Conservation (phyloP, 2,888 invertebrate species). For the Oegoconia quadripuncta region DNA sequence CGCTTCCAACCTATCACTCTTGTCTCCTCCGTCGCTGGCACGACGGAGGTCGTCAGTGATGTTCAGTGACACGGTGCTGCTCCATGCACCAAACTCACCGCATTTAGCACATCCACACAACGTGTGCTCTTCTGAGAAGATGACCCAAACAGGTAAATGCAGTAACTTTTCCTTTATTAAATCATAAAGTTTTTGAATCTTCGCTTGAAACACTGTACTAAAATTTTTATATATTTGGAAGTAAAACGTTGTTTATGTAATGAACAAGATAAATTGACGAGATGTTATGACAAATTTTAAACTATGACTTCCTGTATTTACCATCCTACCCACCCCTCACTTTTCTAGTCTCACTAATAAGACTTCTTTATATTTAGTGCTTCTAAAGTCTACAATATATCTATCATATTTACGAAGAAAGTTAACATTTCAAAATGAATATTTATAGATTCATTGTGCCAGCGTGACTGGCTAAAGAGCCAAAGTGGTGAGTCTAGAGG, state of each 20-base stretch:
- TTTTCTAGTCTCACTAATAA: conserved; percentile 7
- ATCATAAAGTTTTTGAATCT: no score
- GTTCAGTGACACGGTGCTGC: conserved; percentile 91
- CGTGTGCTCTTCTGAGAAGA: conserved; percentile 91
- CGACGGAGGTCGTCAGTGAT: conserved; percentile 90
- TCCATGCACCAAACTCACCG: conserved; percentile 76
- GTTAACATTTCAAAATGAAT: conserved; percentile 41
- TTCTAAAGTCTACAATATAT: no score
- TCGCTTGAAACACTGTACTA: no score
- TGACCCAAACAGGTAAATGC: conserved; percentile 87
- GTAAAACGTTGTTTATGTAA: no score
- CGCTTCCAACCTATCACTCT: conserved; percentile 82
- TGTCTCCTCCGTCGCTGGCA: conserved; percentile 86
- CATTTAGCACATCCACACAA: conserved; percentile 61
- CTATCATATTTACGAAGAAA: no score
- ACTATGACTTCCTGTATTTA: no score
- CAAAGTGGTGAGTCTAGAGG: conserved; percentile 77
- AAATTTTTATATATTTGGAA: no score
- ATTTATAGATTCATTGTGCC: conserved; percentile 77
- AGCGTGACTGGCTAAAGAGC: conserved; percentile 76
- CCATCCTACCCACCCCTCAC: conserved; percentile 24
- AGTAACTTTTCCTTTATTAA: background rate
- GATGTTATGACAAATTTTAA: no score
- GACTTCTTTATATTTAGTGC: background rate
- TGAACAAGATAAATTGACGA: no score